A percentile compares a stretch with the other conserved stretches of the same genome.
These are phyloP conservation scores for Phylloscopus trochiloides DNA, from an alignment of 2,113 vertebrate genomes.

Conservation along the genomic window DNA sequence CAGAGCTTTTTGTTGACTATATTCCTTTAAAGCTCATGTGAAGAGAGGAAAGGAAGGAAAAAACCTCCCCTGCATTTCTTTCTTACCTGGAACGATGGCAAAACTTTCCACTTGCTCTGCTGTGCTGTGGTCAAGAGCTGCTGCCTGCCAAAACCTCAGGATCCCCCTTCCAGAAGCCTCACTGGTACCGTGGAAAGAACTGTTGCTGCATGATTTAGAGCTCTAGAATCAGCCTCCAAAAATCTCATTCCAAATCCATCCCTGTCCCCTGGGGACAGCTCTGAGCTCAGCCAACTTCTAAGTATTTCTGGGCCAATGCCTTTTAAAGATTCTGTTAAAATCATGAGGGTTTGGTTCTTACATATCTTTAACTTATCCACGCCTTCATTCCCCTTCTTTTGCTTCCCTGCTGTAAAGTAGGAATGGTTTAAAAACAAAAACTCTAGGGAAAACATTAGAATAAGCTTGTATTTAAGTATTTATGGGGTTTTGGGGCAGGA, in stretches of 20 bases:
- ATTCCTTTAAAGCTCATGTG: background rate
- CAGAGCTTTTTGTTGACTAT: background rate
- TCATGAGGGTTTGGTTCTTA: background rate
- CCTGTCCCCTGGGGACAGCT: background rate
- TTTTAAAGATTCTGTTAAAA: background rate
- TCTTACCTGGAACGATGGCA: background rate
- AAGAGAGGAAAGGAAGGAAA: background rate
- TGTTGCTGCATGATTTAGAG: background rate
- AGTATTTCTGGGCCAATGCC: background rate
- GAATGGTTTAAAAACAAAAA: background rate
- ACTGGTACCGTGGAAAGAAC: background rate
- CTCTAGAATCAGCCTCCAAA: background rate
- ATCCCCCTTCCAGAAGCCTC: background rate
- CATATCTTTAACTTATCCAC: rapidly evolving
- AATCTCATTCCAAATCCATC: background rate
- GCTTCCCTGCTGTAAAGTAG: background rate
- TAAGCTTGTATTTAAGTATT: background rate
- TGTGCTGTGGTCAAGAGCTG: background rate
- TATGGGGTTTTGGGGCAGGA: background rate
- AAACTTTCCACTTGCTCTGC: background rate
- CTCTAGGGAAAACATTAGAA: background rate
- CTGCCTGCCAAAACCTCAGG: background rate
- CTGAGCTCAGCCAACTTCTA: background rate
- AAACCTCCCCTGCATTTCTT: background rate
- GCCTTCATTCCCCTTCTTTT: background rate